Conservation (phyloP, 2,797 vertebrate species). For the Leptatherina wallacei region DNA sequence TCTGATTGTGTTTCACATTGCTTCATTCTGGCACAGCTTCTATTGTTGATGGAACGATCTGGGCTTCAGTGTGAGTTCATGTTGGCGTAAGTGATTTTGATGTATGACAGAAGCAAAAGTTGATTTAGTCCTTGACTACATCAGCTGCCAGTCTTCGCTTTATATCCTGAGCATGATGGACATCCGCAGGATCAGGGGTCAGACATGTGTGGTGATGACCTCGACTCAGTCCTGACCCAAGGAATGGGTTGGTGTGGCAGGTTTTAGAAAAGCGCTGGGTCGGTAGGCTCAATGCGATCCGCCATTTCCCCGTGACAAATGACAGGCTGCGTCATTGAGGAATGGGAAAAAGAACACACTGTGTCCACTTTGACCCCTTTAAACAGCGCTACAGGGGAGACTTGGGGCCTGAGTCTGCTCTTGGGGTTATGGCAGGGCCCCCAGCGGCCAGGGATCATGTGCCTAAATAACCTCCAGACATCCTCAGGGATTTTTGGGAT, state of each 20-base stretch:
- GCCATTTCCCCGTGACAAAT: constrained; percentile 56
- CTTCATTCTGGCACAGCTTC: constrained; percentile 33
- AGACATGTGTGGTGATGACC: constrained; percentile 64
- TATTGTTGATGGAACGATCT: constrained; percentile 63
- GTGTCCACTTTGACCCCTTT: constrained; percentile 63
- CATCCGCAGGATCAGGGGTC: constrained; percentile 58
- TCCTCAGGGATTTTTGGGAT: constrained; percentile 57
- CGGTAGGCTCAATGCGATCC: constrained; percentile 40
- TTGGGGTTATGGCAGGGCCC: constrained; percentile 42
- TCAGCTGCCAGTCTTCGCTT: constrained; percentile 70
- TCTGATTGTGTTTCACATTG: constrained; percentile 7
- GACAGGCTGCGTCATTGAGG: constrained; percentile 41
- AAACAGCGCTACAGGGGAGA: constrained; percentile 48
- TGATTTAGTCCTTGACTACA: constrained; percentile 77
- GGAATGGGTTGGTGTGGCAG: constrained; percentile 16
- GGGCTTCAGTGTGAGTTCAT: constrained; percentile 57
- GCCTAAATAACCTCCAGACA: constrained; percentile 64
- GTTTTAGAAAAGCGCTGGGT: constrained; percentile 25
- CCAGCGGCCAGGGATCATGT: constrained; percentile 51
- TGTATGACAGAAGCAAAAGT: constrained; percentile 69
- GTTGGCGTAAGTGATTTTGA: constrained; percentile 74
- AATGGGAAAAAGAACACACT: constrained; percentile 35
- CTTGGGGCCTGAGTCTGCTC: constrained; percentile 24
- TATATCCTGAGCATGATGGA: constrained; percentile 72
- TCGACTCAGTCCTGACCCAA: constrained; percentile 61